A percentile compares a stretch with the other conserved stretches of the same genome.
Conservation (phyloP, 2,888 invertebrate genomes). For the Lepas anatifera region DNA sequence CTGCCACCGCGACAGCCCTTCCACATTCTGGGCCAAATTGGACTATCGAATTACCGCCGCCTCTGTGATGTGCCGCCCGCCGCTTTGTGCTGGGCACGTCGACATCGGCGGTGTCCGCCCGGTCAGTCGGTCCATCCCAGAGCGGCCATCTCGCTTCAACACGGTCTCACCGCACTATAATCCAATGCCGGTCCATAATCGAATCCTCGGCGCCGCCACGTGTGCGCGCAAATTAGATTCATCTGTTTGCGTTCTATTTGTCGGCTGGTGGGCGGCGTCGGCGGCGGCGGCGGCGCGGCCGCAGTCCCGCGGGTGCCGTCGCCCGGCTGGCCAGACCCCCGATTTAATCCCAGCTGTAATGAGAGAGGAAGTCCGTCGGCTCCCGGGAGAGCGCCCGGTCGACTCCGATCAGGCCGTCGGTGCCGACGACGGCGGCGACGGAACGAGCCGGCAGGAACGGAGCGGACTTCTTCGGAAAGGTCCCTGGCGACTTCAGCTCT, state of each 20-base stretch:
- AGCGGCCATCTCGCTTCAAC: background rate
- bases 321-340: background rate
- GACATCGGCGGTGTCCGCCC: background rate
- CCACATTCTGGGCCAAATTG: background rate
- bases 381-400: background rate
- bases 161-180: background rate
- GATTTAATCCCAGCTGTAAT: background rate
- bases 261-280: background rate
- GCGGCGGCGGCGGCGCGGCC: background rate
- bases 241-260: slow-evolving; percentile 10
- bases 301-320: background rate
- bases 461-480: too few species aligned
- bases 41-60: background rate
- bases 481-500: too few species aligned
- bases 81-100: background rate
- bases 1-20: background rate
- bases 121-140: background rate
- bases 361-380: background rate
- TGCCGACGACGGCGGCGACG: too few species aligned
- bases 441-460: too few species aligned
- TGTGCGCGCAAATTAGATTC: slow-evolving; percentile 6
- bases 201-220: background rate
- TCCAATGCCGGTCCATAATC: background rate
- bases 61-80: background rate
- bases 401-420: too few species aligned